Conservation (phyloP, 2,888 invertebrate species). For the Napeogenes inachia region DNA sequence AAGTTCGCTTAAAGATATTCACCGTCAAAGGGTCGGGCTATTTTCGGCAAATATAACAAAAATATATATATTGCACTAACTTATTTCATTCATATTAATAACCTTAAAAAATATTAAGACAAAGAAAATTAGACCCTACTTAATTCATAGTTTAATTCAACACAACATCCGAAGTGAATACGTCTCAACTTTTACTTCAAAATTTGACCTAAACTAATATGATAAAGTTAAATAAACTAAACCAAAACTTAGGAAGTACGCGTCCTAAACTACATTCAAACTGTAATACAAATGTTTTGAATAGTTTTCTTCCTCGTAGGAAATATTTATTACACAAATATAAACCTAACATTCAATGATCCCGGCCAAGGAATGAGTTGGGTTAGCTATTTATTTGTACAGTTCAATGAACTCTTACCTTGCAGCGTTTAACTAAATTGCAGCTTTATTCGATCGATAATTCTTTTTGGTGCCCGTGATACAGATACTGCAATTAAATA, state of each 20-base stretch:
- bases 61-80: too few species aligned
- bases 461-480: not conserved
- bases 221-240: not conserved
- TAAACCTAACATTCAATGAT: constrained; percentile 51
- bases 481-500: constrained; percentile 15
- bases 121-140: too few species aligned
- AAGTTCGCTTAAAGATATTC: constrained; percentile 12
- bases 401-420: constrained; percentile 56
- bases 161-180: too few species aligned
- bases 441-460: constrained; percentile 21
- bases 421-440: constrained; percentile 39
- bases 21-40: not conserved
- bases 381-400: constrained; percentile 53
- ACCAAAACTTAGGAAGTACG: not conserved
- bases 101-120: too few species aligned
- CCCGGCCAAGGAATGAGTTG: constrained; percentile 47
- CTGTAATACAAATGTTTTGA: not conserved
- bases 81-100: too few species aligned
- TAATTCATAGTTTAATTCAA: too few species aligned
- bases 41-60: not conserved
- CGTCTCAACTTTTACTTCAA: too few species aligned
- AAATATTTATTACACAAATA: constrained; percentile 38
- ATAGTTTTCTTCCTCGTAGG: constrained; percentile 22
- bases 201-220: too few species aligned
- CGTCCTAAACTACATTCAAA: not conserved